Conservation (phyloP, 2,113 vertebrate species). For the Epinephelus lanceolatus region DNA sequence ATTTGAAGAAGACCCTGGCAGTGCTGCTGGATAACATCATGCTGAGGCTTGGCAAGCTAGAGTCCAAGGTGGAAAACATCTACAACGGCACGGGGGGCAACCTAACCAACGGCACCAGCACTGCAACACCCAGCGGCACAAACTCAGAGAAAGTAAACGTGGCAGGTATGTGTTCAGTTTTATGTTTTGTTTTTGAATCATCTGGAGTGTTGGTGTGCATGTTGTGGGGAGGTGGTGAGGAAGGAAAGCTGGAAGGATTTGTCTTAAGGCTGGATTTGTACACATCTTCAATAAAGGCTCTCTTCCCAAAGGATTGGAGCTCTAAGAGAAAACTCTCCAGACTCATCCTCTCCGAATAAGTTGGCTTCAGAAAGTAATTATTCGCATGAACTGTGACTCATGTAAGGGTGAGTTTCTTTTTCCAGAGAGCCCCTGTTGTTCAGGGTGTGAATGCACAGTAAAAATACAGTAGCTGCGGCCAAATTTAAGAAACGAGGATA, state of each 20-base stretch:
- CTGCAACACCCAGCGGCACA: conserved; percentile 86
- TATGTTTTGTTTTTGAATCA: not conserved
- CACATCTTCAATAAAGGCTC: not conserved
- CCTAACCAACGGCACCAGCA: conserved; percentile 91
- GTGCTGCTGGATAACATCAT: conserved; percentile 98
- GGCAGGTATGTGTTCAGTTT: conserved; percentile 85
- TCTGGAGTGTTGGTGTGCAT: not conserved
- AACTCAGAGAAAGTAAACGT: conserved; percentile 95
- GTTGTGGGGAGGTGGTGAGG: not conserved
- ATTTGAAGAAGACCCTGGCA: conserved; percentile 98
- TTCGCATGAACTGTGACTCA: not conserved
- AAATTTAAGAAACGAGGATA: conserved; percentile 21
- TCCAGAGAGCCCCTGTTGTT: conserved; percentile 1
- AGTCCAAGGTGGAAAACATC: conserved; percentile 96
- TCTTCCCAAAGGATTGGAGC: not conserved
- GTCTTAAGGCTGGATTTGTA: not conserved
- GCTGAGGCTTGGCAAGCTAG: conserved; percentile 94
- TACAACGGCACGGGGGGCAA: conserved; percentile 93
- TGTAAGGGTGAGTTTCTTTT: not conserved
- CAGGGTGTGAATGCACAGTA: not conserved
- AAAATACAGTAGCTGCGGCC: not conserved
- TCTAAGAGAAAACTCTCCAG: not conserved
- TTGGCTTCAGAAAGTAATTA: not conserved
- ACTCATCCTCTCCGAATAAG: not conserved
- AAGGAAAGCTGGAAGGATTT: not conserved